These are phyloP conservation scores for Thunnus albacares DNA, from an alignment of 2,797 vertebrate species.

Conservation along the genomic window DNA sequence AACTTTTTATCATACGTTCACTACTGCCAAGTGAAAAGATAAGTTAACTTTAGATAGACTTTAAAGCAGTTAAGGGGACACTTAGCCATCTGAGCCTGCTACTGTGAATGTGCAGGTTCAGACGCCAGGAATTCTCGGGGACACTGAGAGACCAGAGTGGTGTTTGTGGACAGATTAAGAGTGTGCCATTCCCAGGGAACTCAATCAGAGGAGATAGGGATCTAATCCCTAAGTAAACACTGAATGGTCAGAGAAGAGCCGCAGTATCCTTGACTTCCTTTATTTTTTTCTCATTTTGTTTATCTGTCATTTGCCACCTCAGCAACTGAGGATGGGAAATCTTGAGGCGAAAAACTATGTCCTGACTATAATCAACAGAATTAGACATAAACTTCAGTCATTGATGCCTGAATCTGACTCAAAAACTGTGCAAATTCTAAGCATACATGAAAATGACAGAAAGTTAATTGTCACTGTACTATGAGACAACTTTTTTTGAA, in stretches of 20 bases:
- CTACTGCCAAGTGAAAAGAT: constrained; percentile 23
- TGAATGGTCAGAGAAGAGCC: constrained; percentile 29
- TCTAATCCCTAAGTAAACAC: constrained; percentile 60
- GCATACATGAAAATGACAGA: no score
- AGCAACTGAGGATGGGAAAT: constrained; percentile 22
- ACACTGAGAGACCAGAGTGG: constrained; percentile 12
- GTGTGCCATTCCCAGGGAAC: constrained; percentile 49
- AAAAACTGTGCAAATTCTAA: not conserved
- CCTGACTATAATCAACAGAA: not conserved
- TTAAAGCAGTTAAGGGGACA: constrained; percentile 35
- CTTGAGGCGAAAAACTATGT: not conserved
- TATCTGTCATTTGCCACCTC: constrained; percentile 24
- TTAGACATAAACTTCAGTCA: not conserved
- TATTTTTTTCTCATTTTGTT: constrained; percentile 10
- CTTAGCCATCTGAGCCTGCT: constrained; percentile 40
- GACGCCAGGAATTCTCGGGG: constrained; percentile 13
- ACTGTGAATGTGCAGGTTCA: constrained; percentile 29
- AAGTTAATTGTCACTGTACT: no score
- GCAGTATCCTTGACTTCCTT: constrained; percentile 19
- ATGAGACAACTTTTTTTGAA: no score
- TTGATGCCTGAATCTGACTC: constrained; percentile 3
- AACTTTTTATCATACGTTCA: constrained; percentile 42
- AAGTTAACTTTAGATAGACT: constrained; percentile 41
- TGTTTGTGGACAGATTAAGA: constrained; percentile 46
- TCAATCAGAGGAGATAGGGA: constrained; percentile 52